Percentiles rank a stretch among this genome's conserved stretches.
Conservation (phyloP, 2,888 invertebrate species). For the Anarsia innoxiella region DNA sequence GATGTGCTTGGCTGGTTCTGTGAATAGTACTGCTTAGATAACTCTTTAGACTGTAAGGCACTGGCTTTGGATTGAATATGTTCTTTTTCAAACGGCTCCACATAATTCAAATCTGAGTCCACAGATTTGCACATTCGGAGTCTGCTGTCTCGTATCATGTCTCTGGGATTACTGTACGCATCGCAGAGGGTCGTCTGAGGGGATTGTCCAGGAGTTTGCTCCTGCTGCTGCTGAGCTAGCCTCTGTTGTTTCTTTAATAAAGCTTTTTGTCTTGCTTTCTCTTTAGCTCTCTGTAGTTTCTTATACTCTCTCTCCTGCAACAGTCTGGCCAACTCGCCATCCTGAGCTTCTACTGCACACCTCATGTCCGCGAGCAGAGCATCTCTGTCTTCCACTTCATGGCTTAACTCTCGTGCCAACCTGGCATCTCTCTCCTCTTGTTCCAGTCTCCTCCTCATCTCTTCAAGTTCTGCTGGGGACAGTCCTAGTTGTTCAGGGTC, state of each 20-base stretch:
- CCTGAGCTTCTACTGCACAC: slow-evolving; percentile 68
- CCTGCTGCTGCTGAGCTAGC: slow-evolving; percentile 34
- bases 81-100: slow-evolving; percentile 68
- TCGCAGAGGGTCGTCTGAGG: slow-evolving; percentile 55
- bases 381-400: slow-evolving; percentile 52
- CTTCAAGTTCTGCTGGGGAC: slow-evolving; percentile 53
- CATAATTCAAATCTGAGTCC: slow-evolving; percentile 66
- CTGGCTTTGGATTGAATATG: slow-evolving; percentile 64
- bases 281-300: slow-evolving; percentile 63
- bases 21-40: slow-evolving; percentile 54
- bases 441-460: slow-evolving; percentile 53
- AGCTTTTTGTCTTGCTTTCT: slow-evolving; percentile 63
- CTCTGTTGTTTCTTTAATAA: slow-evolving; percentile 63
- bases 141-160: slow-evolving; percentile 55
- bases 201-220: slow-evolving; percentile 18
- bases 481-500: slow-evolving; percentile 58
- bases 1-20: slow-evolving; percentile 44
- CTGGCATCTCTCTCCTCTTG: slow-evolving; percentile 64
- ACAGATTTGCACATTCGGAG: slow-evolving; percentile 64
- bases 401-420: slow-evolving; percentile 55
- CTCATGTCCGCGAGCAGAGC: slow-evolving; percentile 60
- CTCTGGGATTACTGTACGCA: slow-evolving; percentile 64
- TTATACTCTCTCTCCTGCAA: slow-evolving; percentile 67
- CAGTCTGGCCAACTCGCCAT: slow-evolving; percentile 58
- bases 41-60: slow-evolving; percentile 59